These are phyloP conservation scores for Microcebus ravelobensis DNA, from an alignment of 2,113 vertebrate species.

Conservation along the genomic window DNA sequence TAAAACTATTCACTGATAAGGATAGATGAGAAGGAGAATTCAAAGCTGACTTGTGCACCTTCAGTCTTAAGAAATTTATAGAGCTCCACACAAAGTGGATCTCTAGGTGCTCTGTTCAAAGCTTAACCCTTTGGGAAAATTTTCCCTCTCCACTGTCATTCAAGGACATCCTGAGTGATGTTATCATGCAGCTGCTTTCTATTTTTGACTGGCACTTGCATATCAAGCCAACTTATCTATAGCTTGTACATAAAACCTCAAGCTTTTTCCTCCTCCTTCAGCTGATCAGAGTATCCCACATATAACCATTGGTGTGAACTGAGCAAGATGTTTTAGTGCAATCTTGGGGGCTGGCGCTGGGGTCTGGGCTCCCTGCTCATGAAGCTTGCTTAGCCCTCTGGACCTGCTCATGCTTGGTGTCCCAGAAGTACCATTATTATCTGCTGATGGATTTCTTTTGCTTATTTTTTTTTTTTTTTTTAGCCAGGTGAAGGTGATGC, in stretches of 20 bases:
- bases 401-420: background rate
- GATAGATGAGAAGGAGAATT: background rate
- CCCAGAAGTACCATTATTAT: background rate
- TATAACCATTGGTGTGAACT: background rate
- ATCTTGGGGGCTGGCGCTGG: background rate
- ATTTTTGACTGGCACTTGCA: background rate
- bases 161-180: background rate
- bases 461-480: too few relatives aligned
- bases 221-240: background rate
- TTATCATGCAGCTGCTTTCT: background rate
- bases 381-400: background rate
- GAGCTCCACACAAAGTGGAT: background rate
- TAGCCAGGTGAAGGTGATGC: background rate
- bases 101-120: background rate
- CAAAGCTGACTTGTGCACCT: background rate
- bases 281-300: background rate
- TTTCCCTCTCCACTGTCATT: background rate
- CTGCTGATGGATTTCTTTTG: background rate
- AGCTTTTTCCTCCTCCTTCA: background rate
- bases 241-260: background rate
- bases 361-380: background rate
- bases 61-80: background rate
- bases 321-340: background rate
- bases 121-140: background rate
- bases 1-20: slow-evolving; percentile 11